These are phyloP conservation scores for Verasper variegatus DNA, from an alignment of 2,113 vertebrate species.

Conservation along the genomic window DNA sequence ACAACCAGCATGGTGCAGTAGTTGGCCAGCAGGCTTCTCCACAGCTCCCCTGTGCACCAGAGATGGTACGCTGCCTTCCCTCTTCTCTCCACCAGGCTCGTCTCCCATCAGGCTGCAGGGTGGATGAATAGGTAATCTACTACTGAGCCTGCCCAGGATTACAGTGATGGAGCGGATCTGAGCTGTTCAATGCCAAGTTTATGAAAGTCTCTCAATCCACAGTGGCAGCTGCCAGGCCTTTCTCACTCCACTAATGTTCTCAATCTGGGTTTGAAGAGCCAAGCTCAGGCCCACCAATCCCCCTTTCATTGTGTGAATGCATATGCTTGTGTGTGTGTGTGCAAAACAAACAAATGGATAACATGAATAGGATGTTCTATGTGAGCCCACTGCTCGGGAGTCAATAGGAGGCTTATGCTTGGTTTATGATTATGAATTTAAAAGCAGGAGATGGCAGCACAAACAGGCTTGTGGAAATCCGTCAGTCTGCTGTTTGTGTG, in stretches of 20 bases:
- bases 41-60: too few species aligned
- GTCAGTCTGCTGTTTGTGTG: not conserved
- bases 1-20: too few species aligned
- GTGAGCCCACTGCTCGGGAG: constrained; percentile 43
- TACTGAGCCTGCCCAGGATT: constrained; percentile 50
- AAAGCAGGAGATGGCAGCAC: constrained; percentile 33
- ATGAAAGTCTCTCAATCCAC: constrained; percentile 40
- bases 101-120: constrained; percentile 29
- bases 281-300: constrained; percentile 24
- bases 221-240: constrained; percentile 29
- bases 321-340: constrained; percentile 18
- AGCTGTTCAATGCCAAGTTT: constrained; percentile 23
- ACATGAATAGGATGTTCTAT: constrained; percentile 54
- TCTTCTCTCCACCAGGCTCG: constrained; percentile 5
- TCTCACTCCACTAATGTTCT: constrained; percentile 49
- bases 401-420: constrained; percentile 51
- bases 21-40: too few species aligned
- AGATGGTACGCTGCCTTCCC: too few species aligned
- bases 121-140: constrained; percentile 56
- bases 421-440: constrained; percentile 51
- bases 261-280: constrained; percentile 49
- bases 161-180: constrained; percentile 50
- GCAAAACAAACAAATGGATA: constrained; percentile 46
- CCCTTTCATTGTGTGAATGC: constrained; percentile 3
- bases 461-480: constrained; percentile 1